Evolutionary conservation across 2,888 invertebrate species (phyloP), one percentile per base, ranked within the genome.

Genomic region (Lochmaea crataegi): DNA sequence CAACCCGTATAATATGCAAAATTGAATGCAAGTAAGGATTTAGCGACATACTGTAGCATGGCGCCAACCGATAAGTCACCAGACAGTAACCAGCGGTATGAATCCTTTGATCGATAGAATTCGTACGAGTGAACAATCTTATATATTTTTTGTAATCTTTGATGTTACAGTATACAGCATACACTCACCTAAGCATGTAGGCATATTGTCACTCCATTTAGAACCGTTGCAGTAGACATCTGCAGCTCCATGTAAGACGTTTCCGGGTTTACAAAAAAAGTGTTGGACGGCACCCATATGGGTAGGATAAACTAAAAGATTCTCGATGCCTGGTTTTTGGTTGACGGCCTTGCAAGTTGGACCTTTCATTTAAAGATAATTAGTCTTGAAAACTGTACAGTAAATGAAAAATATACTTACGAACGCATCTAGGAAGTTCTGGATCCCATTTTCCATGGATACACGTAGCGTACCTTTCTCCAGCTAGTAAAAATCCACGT

Each of bases 201-300:
- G 95, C 3, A 88, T 82, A 0, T 90, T 90, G 0, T 89, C 89
- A 81, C 93, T 94, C 95, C 95, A 96, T 0, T 82, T 82, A 0
- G 75, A 80, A 0, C 94, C 94, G 80, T 94, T 90, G 83, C 96
- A 96, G 83, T 90, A 94, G n/a, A 93, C 86, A 1, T 87, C 88
- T 0, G 88, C 78, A 0, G 90, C 88, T 0, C 94, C 94, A 0
- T 88, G 85, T 22, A 93, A 84, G 38, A 86, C 83, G 82, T 89
- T 92, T 0, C 91, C 91, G 0, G 92, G 90, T 67, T 90, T 85
- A 82, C 96, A 96, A 82, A 91, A 91, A 75, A 92, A 90, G 73
- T 90, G 88, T 1, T 92, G 84, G 81, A 91, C 90, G 0, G 92
- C 90, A 0, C 90, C 89, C 0, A 87, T 83, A 79, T 89, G 89